These are phyloP conservation scores for Cremastinae sp. DNA, from an alignment of 2,888 invertebrate species.

Conservation along the genomic window DNA sequence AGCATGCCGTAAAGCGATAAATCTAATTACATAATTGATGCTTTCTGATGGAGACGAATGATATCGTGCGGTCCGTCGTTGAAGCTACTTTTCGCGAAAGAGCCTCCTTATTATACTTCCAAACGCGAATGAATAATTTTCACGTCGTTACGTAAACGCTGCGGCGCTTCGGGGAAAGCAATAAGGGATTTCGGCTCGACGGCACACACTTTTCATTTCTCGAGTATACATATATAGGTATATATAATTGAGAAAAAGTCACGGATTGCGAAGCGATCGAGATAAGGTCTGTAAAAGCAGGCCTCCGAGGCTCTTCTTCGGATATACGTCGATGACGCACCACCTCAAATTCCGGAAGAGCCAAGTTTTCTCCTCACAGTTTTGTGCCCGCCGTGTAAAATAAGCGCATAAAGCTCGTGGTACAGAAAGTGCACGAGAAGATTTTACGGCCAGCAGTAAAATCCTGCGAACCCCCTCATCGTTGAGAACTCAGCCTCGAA, in stretches of 20 bases:
- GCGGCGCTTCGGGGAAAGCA: neutral
- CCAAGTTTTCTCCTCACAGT: conserved; percentile 17
- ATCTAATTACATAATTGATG: conserved; percentile 68
- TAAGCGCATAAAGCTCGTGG: neutral
- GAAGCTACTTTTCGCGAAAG: neutral
- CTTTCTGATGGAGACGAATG: conserved; percentile 58
- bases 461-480: conserved; percentile 15
- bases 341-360: conserved; percentile 4
- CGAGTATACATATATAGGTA: conserved; percentile 14
- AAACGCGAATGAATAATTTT: conserved; percentile 12
- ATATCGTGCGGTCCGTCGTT: conserved; percentile 21
- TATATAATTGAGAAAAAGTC: neutral
- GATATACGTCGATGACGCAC: conserved; percentile 27
- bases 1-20: conserved; percentile 62
- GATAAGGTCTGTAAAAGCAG: neutral
- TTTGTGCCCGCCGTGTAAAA: conserved; percentile 6
- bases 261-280: neutral
- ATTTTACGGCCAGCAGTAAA: conserved; percentile 52
- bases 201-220: too few relatives aligned
- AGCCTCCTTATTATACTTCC: conserved; percentile 11
- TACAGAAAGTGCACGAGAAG: neutral
- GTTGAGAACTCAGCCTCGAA: conserved; percentile 5
- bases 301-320: neutral
- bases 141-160: neutral
- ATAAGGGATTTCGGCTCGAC: too few relatives aligned